Evolutionary conservation across 2,797 vertebrate species (phyloP).

Genomic region (Alectoris magna): DNA sequence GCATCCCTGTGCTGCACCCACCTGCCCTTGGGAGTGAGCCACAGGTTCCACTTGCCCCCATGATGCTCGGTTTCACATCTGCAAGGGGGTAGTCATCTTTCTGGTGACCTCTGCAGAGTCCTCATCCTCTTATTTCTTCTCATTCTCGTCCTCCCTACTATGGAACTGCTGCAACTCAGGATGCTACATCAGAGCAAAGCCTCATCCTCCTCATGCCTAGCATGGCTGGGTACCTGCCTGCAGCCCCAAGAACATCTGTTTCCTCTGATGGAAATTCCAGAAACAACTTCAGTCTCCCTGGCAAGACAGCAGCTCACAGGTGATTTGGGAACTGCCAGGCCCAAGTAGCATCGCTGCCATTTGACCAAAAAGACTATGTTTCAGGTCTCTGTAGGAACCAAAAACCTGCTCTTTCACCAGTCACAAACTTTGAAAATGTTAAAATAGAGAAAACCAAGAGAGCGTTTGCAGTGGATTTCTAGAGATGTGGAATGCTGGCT

Average conservation of each 20-base stretch:
- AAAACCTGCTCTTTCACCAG: conserved; percentile 11
- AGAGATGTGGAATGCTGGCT: background rate
- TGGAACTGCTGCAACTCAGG: background rate
- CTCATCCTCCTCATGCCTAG: background rate
- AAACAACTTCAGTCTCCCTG: fast-evolving
- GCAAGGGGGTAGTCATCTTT: background rate
- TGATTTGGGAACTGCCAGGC: background rate
- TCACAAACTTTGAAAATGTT: background rate
- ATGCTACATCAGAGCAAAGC: background rate
- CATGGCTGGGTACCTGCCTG: fast-evolving
- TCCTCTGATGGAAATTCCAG: background rate
- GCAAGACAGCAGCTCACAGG: background rate
- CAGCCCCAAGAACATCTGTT: background rate
- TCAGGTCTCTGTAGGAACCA: conserved; percentile 8
- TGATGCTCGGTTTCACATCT: background rate
- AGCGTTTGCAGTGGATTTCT: background rate
- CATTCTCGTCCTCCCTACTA: fast-evolving
- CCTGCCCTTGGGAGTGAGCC: background rate
- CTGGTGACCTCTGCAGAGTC: background rate
- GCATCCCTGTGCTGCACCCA: background rate
- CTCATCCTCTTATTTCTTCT: background rate
- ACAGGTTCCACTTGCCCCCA: background rate
- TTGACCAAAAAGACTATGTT: conserved; percentile 41
- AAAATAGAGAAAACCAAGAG: background rate
- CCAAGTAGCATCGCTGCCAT: conserved; percentile 4